Evolutionary conservation across 2,888 invertebrate species (phyloP).

Genomic region (Cosmia pyralina): DNA sequence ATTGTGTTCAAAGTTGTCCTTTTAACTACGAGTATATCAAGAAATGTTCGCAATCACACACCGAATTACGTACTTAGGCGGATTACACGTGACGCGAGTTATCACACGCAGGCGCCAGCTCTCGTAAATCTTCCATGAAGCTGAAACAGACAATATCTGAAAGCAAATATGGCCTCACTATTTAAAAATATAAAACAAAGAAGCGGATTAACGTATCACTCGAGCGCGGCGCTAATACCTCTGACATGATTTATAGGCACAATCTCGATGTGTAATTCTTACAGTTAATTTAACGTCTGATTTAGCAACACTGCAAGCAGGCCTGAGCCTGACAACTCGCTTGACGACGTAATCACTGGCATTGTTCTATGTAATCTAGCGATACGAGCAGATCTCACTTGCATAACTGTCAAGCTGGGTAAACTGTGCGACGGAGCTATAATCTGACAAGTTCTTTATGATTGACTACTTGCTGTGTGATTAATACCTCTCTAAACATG

Average conservation of each 20-base stretch:
- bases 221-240: conserved; percentile 81
- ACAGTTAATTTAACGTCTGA: conserved; percentile 85
- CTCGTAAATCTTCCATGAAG: conserved; percentile 87
- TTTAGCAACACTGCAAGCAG: conserved; percentile 84
- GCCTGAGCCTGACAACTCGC: conserved; percentile 80
- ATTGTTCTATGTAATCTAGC: conserved; percentile 88
- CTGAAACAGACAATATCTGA: conserved; percentile 87
- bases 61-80: conserved; percentile 87
- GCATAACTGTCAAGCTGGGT: conserved; percentile 87
- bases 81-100: conserved; percentile 88
- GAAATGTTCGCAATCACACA: conserved; percentile 87
- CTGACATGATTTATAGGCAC: conserved; percentile 87
- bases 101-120: conserved; percentile 87
- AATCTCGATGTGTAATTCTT: conserved; percentile 83
- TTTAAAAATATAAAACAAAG: conserved; percentile 90
- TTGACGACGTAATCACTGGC: conserved; percentile 87
- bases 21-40: conserved; percentile 76
- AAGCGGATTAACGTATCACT: conserved; percentile 89
- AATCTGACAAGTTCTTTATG: conserved; percentile 86
- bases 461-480: conserved; percentile 83
- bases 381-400: conserved; percentile 87
- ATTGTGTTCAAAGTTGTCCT: conserved; percentile 85
- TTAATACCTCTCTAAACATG: conserved; percentile 82
- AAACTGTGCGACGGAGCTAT: conserved; percentile 81
- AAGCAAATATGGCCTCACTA: conserved; percentile 89